phyloP scores from a whole-genome alignment of 2,113 vertebrate species.

The Hemicordylus capensis region DNA sequence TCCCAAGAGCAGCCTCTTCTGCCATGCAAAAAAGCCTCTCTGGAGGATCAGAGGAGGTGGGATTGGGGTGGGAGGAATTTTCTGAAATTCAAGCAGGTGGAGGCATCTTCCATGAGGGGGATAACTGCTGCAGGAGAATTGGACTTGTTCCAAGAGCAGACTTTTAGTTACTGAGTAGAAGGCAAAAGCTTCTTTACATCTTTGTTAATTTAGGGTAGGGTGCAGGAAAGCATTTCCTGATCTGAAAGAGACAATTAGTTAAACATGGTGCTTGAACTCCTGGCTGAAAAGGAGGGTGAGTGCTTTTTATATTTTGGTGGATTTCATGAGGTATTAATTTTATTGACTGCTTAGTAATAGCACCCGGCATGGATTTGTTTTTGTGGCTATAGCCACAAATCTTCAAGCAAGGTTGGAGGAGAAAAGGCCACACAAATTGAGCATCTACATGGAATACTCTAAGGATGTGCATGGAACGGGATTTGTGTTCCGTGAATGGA shows the following conservation, averaged over 20 bases:
- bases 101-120: conserved; percentile 7
- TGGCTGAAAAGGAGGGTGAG: neutral
- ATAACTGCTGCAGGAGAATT: conserved; percentile 89
- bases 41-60: too few species aligned
- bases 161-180: neutral
- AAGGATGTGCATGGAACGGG: too few species aligned
- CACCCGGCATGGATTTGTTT: neutral
- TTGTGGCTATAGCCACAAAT: neutral
- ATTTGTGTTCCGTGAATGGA: too few species aligned
- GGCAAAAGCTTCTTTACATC: neutral
- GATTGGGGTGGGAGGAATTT: too few species aligned
- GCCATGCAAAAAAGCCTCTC: too few species aligned
- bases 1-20: too few species aligned
- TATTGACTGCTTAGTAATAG: neutral
- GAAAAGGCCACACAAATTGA: neutral
- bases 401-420: neutral
- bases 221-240: neutral
- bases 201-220: neutral
- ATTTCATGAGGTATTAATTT: neutral
- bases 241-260: neutral
- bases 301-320: neutral
- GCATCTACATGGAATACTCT: neutral
- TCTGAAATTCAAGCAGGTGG: too few species aligned
- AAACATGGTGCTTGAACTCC: neutral
- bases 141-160: conserved; percentile 95